Conservation (phyloP, 2,888 invertebrate genomes). For the Neuroscelio doddi region DNA sequence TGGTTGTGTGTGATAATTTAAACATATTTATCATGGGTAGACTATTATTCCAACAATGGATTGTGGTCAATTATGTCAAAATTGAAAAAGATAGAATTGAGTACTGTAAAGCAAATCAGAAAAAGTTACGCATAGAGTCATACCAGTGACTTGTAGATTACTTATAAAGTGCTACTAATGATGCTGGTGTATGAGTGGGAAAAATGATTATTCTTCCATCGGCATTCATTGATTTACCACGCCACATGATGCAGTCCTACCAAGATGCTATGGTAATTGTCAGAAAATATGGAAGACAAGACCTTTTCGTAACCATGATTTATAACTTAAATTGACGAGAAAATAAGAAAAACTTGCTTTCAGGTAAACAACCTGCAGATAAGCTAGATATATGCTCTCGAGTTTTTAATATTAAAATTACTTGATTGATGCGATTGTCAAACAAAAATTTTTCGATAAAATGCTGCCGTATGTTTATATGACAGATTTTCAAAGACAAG, state of each 20-base stretch:
- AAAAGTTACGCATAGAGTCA: slow-evolving; percentile 24
- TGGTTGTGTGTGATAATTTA: slow-evolving; percentile 14
- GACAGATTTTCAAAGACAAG: slow-evolving; percentile 37
- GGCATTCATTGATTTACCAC: slow-evolving; percentile 24
- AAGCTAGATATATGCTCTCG: slow-evolving; percentile 32
- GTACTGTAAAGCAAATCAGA: slow-evolving; percentile 26
- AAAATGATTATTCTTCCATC: too few relatives aligned
- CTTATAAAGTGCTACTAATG: slow-evolving; percentile 15
- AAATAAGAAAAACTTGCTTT: slow-evolving; percentile 32
- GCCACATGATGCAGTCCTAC: slow-evolving; percentile 38
- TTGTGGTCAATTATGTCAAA: slow-evolving; percentile 28
- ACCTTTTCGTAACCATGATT: slow-evolving; percentile 39
- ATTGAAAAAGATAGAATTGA: too few relatives aligned
- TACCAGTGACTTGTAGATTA: slow-evolving; percentile 33
- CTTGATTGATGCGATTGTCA: slow-evolving; percentile 24
- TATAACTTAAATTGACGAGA: slow-evolving; percentile 40
- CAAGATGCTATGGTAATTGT: slow-evolving; percentile 48
- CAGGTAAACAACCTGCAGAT: slow-evolving; percentile 19
- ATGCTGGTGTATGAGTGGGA: slow-evolving; percentile 20
- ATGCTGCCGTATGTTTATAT: slow-evolving; percentile 29
- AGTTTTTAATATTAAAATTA: slow-evolving; percentile 32
- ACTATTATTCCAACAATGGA: slow-evolving; percentile 25
- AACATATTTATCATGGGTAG: slow-evolving; percentile 17
- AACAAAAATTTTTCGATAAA: slow-evolving; percentile 31
- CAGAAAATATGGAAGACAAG: slow-evolving; percentile 34